Evolutionary conservation across 1,140 invertebrate genomes (phyloP).

Genomic region (Phocides pigmalion): DNA sequence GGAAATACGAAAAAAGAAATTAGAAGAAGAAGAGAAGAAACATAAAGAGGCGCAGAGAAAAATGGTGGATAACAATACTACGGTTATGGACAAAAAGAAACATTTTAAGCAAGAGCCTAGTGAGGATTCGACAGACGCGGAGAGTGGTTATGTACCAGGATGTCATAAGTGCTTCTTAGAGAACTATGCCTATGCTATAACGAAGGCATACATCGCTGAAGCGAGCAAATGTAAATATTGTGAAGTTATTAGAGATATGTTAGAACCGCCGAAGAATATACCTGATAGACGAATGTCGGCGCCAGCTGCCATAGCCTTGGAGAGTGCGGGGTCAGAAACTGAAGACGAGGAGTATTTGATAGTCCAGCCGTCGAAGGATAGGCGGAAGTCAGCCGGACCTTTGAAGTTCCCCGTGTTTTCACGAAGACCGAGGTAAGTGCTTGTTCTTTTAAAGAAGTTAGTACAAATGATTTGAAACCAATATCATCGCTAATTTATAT

Average conservation of each 20-base stretch:
- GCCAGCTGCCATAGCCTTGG: slow-evolving; percentile 65
- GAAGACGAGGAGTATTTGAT: slow-evolving; percentile 64
- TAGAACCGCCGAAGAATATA: slow-evolving; percentile 66
- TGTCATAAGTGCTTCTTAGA: slow-evolving; percentile 83
- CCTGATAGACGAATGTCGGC: slow-evolving; percentile 71
- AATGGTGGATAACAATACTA: slow-evolving; percentile 49
- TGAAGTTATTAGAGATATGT: slow-evolving; percentile 78
- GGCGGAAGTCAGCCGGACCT: slow-evolving; percentile 77
- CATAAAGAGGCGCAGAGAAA: slow-evolving; percentile 54
- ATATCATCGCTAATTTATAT: too few relatives aligned
- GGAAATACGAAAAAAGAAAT: slow-evolving; percentile 72
- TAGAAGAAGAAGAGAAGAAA: slow-evolving; percentile 71
- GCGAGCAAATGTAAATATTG: slow-evolving; percentile 78
- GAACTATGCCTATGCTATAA: slow-evolving; percentile 79
- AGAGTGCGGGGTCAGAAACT: slow-evolving; percentile 61
- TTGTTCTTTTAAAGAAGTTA: neutral
- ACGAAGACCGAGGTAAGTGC: slow-evolving; percentile 69
- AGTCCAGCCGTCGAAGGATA: slow-evolving; percentile 62
- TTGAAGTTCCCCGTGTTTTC: slow-evolving; percentile 71
- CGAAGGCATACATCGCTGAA: slow-evolving; percentile 75
- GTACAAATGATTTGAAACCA: too few relatives aligned
- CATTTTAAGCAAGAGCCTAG: slow-evolving; percentile 70
- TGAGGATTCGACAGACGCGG: slow-evolving; percentile 78
- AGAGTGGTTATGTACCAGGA: slow-evolving; percentile 65
- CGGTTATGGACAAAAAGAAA: slow-evolving; percentile 64